Evolutionary conservation across 2,888 invertebrate genomes (phyloP), one percentile per base, ranked within the genome.

Genomic region (Ophraella communa): DNA sequence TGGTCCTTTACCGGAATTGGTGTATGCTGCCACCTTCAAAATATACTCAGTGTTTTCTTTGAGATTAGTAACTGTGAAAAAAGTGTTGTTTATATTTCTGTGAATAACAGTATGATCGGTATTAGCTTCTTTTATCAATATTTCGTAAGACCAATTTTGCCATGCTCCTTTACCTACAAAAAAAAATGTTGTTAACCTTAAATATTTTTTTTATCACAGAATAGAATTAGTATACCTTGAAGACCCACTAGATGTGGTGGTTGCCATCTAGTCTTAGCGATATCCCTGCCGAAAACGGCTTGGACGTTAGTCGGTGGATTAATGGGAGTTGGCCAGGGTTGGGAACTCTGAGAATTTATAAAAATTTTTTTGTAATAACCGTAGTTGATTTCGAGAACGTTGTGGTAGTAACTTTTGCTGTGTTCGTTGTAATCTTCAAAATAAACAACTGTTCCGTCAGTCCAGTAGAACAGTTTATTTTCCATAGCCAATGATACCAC

Each of bases 381-480:
- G 5, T 74, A 74, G 2, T 78, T 78, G 68, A 83, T 79, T 59
- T 85, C 85, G 3, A 89, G 91, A 47, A 88, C 87, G 77, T 92
- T 94, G 77, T 94, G 93, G 76, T 89, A 92, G 77, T 91, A 94
- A 75, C 86, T 88, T 69, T 91, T 85, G 47, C 85, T 62, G 10
- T 27, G 59, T 56, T 62, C 83, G 75, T 89, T 91, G 78, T 91
- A 92, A 75, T 93, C 94, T 80, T 96, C 95, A 11, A 88, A 88
- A 49, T 91, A 85, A 68, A 94, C 88, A 76, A 89, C 88, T 56
- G 87, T 85, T 0, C 92, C 93, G 76, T 92, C 91, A 0, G 93
- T 94, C 94, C 95, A 95, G 78, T 92, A 94, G 78, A 95, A 94
- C 10, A 91, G 85, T 5, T 91, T 91, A 75, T 91, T 89, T 3